A percentile compares a stretch with the other conserved stretches of the same genome.
Evolutionary conservation across 2,888 invertebrate genomes (phyloP).

Genomic region (Tetanocera ferruginea): DNA sequence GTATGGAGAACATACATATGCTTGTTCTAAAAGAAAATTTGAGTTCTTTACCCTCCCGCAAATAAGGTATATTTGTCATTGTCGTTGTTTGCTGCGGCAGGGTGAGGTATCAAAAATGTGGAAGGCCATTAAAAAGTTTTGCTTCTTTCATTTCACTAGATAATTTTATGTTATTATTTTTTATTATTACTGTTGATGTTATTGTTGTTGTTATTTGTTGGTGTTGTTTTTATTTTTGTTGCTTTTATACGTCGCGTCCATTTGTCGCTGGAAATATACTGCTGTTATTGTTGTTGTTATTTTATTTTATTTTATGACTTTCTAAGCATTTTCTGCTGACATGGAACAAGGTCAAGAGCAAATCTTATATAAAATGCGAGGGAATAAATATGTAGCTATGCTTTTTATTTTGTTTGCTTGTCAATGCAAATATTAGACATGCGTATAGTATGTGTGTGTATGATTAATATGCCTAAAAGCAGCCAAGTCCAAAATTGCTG

Average conservation of each 20-base stretch:
- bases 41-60: conserved; percentile 3
- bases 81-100: neutral
- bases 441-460: no score
- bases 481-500: neutral
- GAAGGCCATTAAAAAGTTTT: neutral
- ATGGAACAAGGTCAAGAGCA: conserved; percentile 32
- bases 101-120: no score
- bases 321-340: conserved; percentile 31
- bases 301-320: conserved; percentile 11
- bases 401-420: no score
- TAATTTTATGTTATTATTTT: neutral
- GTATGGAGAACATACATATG: no score
- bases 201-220: neutral
- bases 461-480: no score
- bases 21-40: neutral
- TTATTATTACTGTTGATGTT: no score
- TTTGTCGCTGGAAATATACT: neutral
- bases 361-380: neutral
- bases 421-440: no score
- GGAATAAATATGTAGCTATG: no score
- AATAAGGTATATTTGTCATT: neutral
- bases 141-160: conserved; percentile 14
- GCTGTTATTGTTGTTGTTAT: neutral
- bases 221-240: neutral
- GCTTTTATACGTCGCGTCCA: conserved; percentile 2